Percentiles rank a stretch among this genome's conserved stretches.
Conservation (phyloP, 2,113 vertebrate species). For the Meleagris gallopavo region DNA sequence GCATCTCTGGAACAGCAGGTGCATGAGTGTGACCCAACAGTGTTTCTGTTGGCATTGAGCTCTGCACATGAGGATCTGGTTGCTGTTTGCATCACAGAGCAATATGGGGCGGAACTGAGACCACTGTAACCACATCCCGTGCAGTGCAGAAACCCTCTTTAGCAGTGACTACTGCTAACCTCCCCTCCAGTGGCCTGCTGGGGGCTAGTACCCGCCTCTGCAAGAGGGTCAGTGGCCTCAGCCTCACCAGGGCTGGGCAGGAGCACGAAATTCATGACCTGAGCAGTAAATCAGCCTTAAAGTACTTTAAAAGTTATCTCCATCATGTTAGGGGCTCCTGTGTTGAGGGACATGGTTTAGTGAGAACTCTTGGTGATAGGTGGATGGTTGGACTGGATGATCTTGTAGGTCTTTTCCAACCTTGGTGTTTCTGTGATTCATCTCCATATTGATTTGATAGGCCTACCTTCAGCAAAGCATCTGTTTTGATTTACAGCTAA, state of each 20-base stretch:
- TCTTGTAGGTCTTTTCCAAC: too few relatives aligned
- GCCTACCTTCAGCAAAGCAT: conserved; percentile 56
- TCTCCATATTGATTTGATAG: conserved; percentile 53
- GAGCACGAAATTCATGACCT: conserved; percentile 46
- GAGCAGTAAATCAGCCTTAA: conserved; percentile 20
- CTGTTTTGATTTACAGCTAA: conserved; percentile 65
- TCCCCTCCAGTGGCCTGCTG: not conserved
- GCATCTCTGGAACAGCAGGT: not conserved
- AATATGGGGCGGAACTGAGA: not conserved
- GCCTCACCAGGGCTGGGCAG: conserved; percentile 4
- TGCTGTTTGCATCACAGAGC: not conserved
- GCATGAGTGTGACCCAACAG: not conserved
- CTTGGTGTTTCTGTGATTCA: not conserved
- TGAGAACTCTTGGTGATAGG: too few relatives aligned
- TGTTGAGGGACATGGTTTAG: too few relatives aligned
- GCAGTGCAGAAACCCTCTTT: not conserved
- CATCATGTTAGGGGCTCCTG: not conserved
- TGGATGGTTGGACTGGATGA: too few relatives aligned
- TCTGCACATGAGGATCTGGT: rapidly evolving
- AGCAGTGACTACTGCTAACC: not conserved
- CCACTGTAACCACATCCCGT: not conserved
- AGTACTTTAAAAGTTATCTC: conserved; percentile 42
- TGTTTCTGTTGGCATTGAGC: not conserved
- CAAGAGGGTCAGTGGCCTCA: conserved; percentile 14
- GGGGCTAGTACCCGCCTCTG: not conserved